phyloP scores from a whole-genome alignment of 2,797 vertebrate species.

The Tolypeutes matacus region DNA sequence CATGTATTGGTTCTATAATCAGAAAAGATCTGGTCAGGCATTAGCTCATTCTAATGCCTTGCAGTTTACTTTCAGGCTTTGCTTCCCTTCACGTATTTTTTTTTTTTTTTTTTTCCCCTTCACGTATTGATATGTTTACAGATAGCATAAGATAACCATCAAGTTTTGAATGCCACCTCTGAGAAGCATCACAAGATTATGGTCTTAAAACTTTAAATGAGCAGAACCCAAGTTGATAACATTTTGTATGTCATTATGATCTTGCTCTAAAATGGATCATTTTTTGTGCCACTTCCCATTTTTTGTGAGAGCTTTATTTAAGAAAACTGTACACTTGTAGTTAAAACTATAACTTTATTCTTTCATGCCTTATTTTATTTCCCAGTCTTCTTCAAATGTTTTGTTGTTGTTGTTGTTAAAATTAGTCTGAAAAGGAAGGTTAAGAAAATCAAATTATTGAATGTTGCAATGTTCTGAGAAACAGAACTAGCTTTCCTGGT shows the following conservation, averaged over 20 bases:
- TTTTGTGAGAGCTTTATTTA: slow-evolving; percentile 32
- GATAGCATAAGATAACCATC: background rate
- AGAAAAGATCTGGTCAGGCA: background rate
- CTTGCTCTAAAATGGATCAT: background rate
- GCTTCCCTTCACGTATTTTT: background rate
- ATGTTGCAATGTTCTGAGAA: slow-evolving; percentile 2
- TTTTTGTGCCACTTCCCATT: background rate
- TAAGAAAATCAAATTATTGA: slow-evolving; percentile 22
- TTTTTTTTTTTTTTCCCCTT: too few species aligned
- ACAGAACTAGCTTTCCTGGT: background rate
- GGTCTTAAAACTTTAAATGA: slow-evolving; percentile 18
- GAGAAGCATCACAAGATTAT: background rate
- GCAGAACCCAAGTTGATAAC: background rate
- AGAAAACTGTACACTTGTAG: background rate
- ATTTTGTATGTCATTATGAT: background rate
- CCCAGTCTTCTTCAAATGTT: background rate
- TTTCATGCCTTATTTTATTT: slow-evolving; percentile 19
- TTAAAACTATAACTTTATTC: background rate
- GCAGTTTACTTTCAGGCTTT: background rate
- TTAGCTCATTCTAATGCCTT: background rate
- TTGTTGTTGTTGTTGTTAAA: slow-evolving; percentile 15
- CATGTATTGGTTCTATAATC: background rate
- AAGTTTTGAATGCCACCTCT: background rate
- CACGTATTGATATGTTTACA: slow-evolving; percentile 3
- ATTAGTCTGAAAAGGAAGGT: background rate